A percentile compares a stretch with the other conserved stretches of the same genome.
Evolutionary conservation across 2,113 vertebrate species (phyloP).

Genomic region (Pogonocichla stellata): DNA sequence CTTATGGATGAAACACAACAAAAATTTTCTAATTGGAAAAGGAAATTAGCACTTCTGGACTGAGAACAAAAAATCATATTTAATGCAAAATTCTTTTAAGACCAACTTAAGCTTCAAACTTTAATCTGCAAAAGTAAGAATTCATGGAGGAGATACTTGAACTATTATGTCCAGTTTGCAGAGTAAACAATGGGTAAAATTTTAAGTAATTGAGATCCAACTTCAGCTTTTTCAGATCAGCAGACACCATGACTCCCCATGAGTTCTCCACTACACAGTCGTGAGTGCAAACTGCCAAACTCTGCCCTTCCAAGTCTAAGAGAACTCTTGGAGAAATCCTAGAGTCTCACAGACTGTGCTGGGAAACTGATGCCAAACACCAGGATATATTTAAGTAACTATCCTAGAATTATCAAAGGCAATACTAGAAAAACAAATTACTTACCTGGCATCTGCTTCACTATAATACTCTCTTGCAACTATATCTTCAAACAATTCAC

Average conservation of each 20-base stretch:
- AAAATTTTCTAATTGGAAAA: neutral
- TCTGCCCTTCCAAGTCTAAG: neutral
- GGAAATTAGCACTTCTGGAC: conserved; percentile 4
- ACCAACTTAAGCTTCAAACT: neutral
- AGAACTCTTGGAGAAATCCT: neutral
- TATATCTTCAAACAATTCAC: conserved; percentile 92
- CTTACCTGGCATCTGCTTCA: conserved; percentile 93
- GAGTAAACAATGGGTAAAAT: neutral
- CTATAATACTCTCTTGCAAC: conserved; percentile 94
- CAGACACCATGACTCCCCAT: neutral
- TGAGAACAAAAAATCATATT: neutral
- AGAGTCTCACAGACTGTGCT: neutral
- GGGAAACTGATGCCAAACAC: conserved; percentile 57
- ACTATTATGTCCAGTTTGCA: neutral
- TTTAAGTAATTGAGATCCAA: neutral
- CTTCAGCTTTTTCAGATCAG: neutral
- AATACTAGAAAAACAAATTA: neutral
- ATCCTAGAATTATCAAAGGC: neutral
- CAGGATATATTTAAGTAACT: neutral
- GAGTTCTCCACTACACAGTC: neutral
- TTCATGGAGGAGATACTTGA: neutral
- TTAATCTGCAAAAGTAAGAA: neutral
- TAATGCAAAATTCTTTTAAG: neutral
- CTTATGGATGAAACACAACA: neutral
- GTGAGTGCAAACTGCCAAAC: neutral